These are phyloP conservation scores for Lanius collurio DNA, from an alignment of 2,113 vertebrate genomes.

Conservation along the genomic window DNA sequence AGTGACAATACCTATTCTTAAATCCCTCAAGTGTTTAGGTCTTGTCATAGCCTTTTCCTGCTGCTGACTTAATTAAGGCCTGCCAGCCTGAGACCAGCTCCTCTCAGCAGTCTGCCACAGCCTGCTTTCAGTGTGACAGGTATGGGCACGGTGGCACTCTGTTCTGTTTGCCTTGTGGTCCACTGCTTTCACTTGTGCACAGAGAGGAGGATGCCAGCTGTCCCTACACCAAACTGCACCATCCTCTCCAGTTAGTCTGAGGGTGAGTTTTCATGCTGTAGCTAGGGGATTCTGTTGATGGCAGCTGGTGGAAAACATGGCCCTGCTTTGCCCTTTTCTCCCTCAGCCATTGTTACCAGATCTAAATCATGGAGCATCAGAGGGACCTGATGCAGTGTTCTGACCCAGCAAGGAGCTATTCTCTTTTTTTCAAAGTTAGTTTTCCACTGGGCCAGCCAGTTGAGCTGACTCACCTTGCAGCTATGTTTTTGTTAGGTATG, in stretches of 20 bases:
- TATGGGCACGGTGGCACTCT: neutral
- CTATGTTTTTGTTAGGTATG: neutral
- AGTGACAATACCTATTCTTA: neutral
- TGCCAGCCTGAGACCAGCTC: neutral
- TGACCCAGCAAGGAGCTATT: neutral
- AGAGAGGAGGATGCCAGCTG: neutral
- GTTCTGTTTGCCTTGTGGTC: neutral
- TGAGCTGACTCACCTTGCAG: neutral
- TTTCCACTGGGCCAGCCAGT: neutral
- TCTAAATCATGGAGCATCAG: neutral
- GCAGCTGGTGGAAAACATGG: neutral
- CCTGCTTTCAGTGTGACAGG: fast-evolving
- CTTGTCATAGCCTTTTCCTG: neutral
- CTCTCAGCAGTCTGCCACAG: neutral
- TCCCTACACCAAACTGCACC: neutral
- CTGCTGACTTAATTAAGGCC: neutral
- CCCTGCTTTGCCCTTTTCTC: neutral
- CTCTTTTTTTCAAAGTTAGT: neutral
- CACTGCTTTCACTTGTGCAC: neutral
- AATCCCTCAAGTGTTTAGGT: neutral
- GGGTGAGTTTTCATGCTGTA: neutral
- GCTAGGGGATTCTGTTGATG: neutral
- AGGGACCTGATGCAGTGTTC: neutral
- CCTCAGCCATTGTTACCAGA: neutral
- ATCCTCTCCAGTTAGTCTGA: neutral